Base-by-base conservation (phyloP, 2,888 invertebrate species). In the Schrankia costaestrigalis region DNA sequence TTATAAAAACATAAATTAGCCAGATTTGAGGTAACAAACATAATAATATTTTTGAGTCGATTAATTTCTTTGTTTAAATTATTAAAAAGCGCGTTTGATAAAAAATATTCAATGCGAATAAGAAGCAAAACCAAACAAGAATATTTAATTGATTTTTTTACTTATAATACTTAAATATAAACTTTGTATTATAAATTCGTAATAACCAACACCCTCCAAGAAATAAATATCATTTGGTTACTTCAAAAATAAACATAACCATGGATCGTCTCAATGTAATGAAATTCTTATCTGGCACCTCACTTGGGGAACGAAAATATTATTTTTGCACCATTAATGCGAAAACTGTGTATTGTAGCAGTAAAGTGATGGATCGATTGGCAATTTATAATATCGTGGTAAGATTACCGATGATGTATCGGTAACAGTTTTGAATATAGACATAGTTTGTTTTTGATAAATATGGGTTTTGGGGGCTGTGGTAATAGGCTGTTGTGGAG, bases 321-420 rank as follows among this genome's bases (percentile, higher is more conserved):
- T 74, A 76, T 75, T 76, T 71, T 54, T 43, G 29, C 31, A 7
- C 24, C 28, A 21, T 77, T 80, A 81, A 81, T 81, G 80, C 65
- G 63, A 72, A 76, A 76, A 63, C 70, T 71, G 72, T 80, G 78
- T 81, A 78, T 78, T 78, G 72, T 77, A 63, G 59, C 13, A 41
- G 17, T 53, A 51, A 63, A 63, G 58, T 79, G 79, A 80, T 76
- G 71, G 78, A 80, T 77, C 71, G 72, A 45, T 33, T 56, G 54
- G 51, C 61, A 62, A 62, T 74, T 65, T 67, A 69, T 55, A 71
- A 69, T 68, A 73, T 58, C 61, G 59, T 51, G 63, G 56, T 42
- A 61, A 60, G 63, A 59, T 60, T 71, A 50, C 38, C 51, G 61
- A 56, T 80, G 81, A 81, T 78, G 71, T 70, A 80, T 80, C 67